Conservation (phyloP, 2,888 invertebrate species). For the Schrankia costaestrigalis region DNA sequence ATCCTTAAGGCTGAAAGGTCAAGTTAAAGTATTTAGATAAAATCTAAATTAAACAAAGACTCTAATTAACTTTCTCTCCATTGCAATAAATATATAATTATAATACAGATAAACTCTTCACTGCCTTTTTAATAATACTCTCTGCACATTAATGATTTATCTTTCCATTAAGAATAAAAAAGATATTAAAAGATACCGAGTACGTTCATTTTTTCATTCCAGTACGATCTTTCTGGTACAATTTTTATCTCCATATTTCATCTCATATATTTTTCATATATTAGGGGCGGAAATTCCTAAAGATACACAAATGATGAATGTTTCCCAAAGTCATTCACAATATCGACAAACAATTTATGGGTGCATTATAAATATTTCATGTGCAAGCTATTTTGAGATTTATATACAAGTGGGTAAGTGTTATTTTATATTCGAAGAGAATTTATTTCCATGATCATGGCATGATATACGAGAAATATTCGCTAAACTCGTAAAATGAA, state of each 20-base stretch:
- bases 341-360: conserved; percentile 22
- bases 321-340: conserved; percentile 14
- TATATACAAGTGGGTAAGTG: conserved; percentile 2
- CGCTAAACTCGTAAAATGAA: conserved; percentile 9
- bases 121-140: too few relatives aligned
- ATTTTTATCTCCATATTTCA: conserved; percentile 8
- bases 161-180: conserved; percentile 12
- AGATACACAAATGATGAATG: conserved; percentile 18
- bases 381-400: conserved; percentile 5
- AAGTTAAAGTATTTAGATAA: too few relatives aligned
- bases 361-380: conserved; percentile 8
- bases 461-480: conserved; percentile 3
- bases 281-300: conserved; percentile 8
- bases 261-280: too few relatives aligned
- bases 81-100: too few relatives aligned
- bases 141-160: too few relatives aligned
- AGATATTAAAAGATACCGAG: conserved; percentile 5
- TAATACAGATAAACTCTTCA: too few relatives aligned
- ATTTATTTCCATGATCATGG: conserved; percentile 5
- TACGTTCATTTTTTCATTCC: conserved; percentile 11
- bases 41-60: too few relatives aligned
- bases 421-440: not conserved
- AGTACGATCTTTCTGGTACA: conserved; percentile 2
- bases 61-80: too few relatives aligned
- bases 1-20: too few relatives aligned